A percentile compares a stretch with the other conserved stretches of the same genome.
Conservation (phyloP, 2,888 invertebrate species). For the Drosophila nigricruria region DNA sequence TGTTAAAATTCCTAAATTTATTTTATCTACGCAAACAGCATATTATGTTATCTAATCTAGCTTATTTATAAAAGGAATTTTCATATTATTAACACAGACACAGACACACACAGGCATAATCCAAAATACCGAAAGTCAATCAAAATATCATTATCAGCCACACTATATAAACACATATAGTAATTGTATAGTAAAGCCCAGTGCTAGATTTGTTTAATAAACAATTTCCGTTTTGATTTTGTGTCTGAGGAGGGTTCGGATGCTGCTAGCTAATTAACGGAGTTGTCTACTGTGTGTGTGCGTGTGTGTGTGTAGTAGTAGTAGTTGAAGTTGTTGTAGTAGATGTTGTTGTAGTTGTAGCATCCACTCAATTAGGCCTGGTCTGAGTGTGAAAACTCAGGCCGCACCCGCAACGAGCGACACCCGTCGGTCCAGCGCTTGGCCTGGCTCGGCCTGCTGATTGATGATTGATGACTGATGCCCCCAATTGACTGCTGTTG, state of each 20-base stretch:
- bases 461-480: slow-evolving; percentile 33
- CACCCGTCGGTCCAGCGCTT: slow-evolving; percentile 14
- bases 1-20: slow-evolving; percentile 7
- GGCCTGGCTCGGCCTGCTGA: slow-evolving; percentile 20
- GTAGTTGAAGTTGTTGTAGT: background rate
- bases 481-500: slow-evolving; percentile 12
- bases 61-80: slow-evolving; percentile 17
- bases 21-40: background rate
- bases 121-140: slow-evolving; percentile 60
- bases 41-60: slow-evolving; percentile 44
- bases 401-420: slow-evolving; percentile 39
- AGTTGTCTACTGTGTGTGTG: slow-evolving; percentile 11
- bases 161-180: slow-evolving; percentile 4
- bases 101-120: slow-evolving; percentile 11
- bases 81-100: slow-evolving; percentile 40
- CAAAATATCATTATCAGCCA: slow-evolving; percentile 67
- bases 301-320: slow-evolving; percentile 10
- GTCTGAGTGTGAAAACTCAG: slow-evolving; percentile 64
- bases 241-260: slow-evolving; percentile 51
- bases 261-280: slow-evolving; percentile 58
- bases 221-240: slow-evolving; percentile 78
- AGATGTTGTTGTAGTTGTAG: background rate
- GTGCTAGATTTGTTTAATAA: slow-evolving; percentile 73
- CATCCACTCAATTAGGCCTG: slow-evolving; percentile 61
- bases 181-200: slow-evolving; percentile 17